These are phyloP conservation scores for Ceratosolen solmsi DNA, from an alignment of 1,140 invertebrate genomes.

Conservation along the genomic window DNA sequence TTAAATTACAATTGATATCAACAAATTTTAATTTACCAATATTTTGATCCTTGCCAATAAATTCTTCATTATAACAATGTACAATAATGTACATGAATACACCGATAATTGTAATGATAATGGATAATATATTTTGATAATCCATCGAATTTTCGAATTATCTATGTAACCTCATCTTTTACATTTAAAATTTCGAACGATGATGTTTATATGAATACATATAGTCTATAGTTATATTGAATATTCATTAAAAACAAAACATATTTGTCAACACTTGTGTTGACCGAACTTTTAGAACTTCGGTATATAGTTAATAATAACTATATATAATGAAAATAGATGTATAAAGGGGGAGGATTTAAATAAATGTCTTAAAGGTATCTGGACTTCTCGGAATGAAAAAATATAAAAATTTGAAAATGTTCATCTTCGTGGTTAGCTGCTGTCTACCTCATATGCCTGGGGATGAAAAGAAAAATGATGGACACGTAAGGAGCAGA, in stretches of 20 bases:
- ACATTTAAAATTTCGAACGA: not conserved
- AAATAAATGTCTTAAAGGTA: slow-evolving; percentile 14
- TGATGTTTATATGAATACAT: not conserved
- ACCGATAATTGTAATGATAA: no score
- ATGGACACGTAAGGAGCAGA: slow-evolving; percentile 15
- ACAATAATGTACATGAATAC: no score
- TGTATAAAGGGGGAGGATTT: not conserved
- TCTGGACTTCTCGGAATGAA: not conserved
- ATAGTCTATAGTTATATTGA: not conserved
- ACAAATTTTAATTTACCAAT: no score
- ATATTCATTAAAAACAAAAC: not conserved
- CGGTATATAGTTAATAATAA: no score
- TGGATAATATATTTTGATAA: no score
- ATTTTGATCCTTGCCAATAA: no score
- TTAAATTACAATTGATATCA: no score
- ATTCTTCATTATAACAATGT: no score
- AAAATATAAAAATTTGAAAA: not conserved
- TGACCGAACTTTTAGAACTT: no score
- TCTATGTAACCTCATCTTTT: no score
- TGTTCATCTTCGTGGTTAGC: not conserved
- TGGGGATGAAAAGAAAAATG: slow-evolving; percentile 12
- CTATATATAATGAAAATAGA: not conserved
- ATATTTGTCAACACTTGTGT: no score
- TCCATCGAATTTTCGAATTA: no score
- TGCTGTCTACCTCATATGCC: slow-evolving; percentile 6